These are phyloP conservation scores for Eremobia ochroleuca DNA, from an alignment of 2,888 invertebrate genomes.

Conservation along the genomic window DNA sequence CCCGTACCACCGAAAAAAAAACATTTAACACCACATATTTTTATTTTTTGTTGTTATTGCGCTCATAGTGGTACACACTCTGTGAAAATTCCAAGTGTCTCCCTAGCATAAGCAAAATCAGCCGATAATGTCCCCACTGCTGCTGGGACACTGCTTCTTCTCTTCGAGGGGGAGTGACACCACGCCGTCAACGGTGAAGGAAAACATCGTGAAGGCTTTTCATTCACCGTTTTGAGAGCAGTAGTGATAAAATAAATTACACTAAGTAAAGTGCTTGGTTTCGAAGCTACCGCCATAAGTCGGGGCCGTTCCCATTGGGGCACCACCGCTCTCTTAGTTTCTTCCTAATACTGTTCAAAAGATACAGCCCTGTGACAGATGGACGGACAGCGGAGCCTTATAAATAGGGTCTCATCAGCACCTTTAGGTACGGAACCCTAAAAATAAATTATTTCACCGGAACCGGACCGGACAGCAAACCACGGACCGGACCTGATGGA, in stretches of 20 bases:
- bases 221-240: no score
- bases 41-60: not conserved
- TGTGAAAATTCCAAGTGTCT: not conserved
- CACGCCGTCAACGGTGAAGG: no score
- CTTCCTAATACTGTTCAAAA: not conserved
- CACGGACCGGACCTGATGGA: conserved; percentile 24
- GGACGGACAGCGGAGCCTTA: not conserved
- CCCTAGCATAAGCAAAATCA: no score
- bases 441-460: conserved; percentile 52
- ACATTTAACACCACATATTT: not conserved
- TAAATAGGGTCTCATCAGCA: accelerated
- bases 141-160: no score
- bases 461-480: conserved; percentile 22
- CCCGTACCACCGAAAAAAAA: not conserved
- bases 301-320: no score
- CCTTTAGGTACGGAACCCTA: not conserved
- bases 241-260: no score
- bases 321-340: no score
- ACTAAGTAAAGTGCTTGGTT: no score
- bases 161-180: no score
- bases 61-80: not conserved
- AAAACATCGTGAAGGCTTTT: no score
- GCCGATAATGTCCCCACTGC: no score
- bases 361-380: not conserved
- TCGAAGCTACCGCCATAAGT: no score